These are phyloP conservation scores for Urophycis tenuis DNA, from an alignment of 2,797 vertebrate genomes.

Conservation along the genomic window DNA sequence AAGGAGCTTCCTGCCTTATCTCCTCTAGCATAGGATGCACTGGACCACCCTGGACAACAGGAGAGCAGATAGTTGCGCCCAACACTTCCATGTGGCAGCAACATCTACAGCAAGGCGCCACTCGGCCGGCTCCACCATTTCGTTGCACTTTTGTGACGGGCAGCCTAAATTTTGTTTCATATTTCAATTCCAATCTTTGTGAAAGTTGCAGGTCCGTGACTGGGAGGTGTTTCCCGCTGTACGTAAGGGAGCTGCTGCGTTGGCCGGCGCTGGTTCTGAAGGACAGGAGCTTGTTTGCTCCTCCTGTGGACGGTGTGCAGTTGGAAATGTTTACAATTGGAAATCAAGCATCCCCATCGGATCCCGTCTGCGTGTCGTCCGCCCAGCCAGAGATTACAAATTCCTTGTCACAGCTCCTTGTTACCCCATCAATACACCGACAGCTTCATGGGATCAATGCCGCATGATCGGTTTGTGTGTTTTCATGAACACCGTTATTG, in stretches of 20 bases:
- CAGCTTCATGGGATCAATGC: background rate
- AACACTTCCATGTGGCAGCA: no score
- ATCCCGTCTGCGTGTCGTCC: background rate
- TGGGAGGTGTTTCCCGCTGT: background rate
- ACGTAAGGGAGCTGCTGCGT: background rate
- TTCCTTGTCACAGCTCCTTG: background rate
- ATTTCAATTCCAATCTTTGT: no score
- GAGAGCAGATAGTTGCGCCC: no score
- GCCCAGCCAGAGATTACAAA: background rate
- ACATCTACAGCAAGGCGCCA: no score
- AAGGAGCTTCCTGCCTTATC: no score
- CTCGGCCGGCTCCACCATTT: no score
- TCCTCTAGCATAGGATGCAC: no score
- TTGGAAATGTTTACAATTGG: background rate
- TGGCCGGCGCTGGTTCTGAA: background rate
- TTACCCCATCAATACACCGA: background rate
- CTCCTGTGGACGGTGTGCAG: background rate
- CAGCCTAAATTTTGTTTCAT: no score
- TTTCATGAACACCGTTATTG: background rate
- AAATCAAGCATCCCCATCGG: background rate
- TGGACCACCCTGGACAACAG: no score
- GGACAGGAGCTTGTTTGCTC: background rate
- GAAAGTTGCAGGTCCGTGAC: background rate
- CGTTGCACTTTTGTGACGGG: no score
- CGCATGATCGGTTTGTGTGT: conserved; percentile 1